These are phyloP conservation scores for Phalera bucephala DNA, from an alignment of 2,888 invertebrate species.

Conservation along the genomic window DNA sequence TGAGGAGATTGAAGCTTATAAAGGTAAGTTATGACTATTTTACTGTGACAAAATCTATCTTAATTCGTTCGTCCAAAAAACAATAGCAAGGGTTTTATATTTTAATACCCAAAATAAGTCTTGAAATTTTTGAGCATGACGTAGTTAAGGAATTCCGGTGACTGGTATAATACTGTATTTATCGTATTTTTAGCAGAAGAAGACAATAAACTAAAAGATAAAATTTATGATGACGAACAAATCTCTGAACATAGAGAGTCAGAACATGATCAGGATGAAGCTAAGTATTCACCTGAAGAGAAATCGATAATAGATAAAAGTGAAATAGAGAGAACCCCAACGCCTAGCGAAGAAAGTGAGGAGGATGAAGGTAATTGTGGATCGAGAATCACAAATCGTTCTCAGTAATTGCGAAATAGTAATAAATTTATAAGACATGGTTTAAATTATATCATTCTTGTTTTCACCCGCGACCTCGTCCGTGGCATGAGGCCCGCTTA, in stretches of 20 bases:
- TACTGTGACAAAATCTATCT: too few species aligned
- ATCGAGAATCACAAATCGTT: slow-evolving; percentile 1
- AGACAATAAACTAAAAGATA: slow-evolving; percentile 77
- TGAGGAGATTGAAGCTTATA: slow-evolving; percentile 79
- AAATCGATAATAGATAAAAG: slow-evolving; percentile 87
- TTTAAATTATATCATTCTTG: too few species aligned
- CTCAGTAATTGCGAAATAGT: not conserved
- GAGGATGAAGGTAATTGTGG: slow-evolving; percentile 71
- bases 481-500: too few species aligned
- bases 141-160: too few species aligned
- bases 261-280: slow-evolving; percentile 84
- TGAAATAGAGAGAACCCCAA: slow-evolving; percentile 80
- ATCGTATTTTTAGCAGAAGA: slow-evolving; percentile 66
- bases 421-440: too few species aligned
- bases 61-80: too few species aligned
- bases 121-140: too few species aligned
- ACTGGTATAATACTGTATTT: too few species aligned
- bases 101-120: too few species aligned
- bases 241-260: slow-evolving; percentile 62
- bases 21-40: slow-evolving; percentile 65
- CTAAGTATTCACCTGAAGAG: slow-evolving; percentile 91
- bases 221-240: slow-evolving; percentile 61
- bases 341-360: slow-evolving; percentile 79
- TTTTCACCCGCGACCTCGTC: too few species aligned
- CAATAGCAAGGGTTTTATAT: too few species aligned